Evolutionary conservation across 92 coral and sea anemone genomes (phyloP), one percentile per base, ranked within the genome.

Genomic region (Phenganax subtilis): DNA sequence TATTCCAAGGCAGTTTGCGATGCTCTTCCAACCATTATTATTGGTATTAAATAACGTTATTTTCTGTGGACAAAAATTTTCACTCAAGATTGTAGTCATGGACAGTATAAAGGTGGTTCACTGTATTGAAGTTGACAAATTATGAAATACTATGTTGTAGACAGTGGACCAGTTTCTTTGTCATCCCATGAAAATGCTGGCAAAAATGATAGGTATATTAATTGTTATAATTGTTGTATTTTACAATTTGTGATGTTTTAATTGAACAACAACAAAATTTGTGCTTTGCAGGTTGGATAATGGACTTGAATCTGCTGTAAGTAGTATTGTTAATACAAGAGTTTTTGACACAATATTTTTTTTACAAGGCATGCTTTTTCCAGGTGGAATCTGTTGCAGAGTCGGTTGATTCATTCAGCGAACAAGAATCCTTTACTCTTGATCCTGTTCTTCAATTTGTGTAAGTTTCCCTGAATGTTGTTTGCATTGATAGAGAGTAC

Each of bases 361-460:
- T 72, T 72, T 3, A 14, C 54, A 44, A 12, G 16, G 10, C 9
- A n/a, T 30, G 10, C 51, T 69, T 52, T 53, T 73, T 75, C 9
- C 62, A 79, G 83, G 72, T 28, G 2, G 71, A 79, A 64, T 17
- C 47, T 79, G 56, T 16, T 51, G 51, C 72, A 3, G 83, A 79
- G 15, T 79, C 74, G 25, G 25, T 62, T 79, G 83, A 79, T 53
- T 79, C 83, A 17, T 52, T 27, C 60, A 44, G 68, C 63, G 83
- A 47, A 27, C 73, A 62, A 30, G 72, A 89, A 11, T 79, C 94
- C 37, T 80, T 96, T 74, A 86, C 91, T 16, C 86, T 96, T 72
- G 96, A 92, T 51, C 90, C 96, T 67, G 88, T 96, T 0, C 91
- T 82, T 64, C 99, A 96, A 83, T 68, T 90, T 70, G 90, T 96